A percentile compares a stretch with the other conserved stretches of the same genome.
phyloP scores from a whole-genome alignment of 2,797 vertebrate species.

The Chloroceryle amazona region DNA sequence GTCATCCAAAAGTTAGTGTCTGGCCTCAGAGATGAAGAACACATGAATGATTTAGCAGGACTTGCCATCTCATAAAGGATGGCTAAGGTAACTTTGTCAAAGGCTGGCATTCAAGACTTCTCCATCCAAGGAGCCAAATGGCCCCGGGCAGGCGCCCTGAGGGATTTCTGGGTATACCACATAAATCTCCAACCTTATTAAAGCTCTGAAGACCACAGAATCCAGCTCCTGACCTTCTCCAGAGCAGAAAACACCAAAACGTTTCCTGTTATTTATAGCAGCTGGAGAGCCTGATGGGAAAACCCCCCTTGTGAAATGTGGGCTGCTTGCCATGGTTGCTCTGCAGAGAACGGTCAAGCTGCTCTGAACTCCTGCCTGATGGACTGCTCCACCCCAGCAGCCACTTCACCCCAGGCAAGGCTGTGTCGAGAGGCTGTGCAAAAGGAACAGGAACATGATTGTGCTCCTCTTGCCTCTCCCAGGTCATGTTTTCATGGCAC shows the following conservation, averaged over 20 bases:
- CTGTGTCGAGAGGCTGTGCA: rapidly evolving
- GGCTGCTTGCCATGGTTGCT: slow-evolving; percentile 21
- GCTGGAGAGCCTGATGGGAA: slow-evolving; percentile 72
- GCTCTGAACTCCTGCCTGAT: background rate
- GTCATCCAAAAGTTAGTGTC: background rate
- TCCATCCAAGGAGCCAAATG: background rate
- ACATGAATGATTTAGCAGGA: background rate
- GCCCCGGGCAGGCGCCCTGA: background rate
- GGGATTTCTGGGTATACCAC: slow-evolving; percentile 1
- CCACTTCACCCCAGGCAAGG: background rate
- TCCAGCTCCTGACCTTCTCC: slow-evolving; percentile 51
- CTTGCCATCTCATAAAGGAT: background rate
- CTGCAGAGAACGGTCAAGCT: background rate
- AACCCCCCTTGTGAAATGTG: slow-evolving; percentile 58
- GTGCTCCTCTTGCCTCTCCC: background rate
- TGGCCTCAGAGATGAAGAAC: background rate
- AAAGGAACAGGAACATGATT: background rate
- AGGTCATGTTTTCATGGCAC: rapidly evolving
- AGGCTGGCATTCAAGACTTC: slow-evolving; percentile 7
- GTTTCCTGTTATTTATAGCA: slow-evolving; percentile 74
- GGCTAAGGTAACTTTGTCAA: slow-evolving; percentile 12
- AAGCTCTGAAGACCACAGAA: slow-evolving; percentile 35
- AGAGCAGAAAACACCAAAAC: slow-evolving; percentile 18
- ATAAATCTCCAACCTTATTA: slow-evolving; percentile 35
- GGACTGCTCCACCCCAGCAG: background rate